Evolutionary conservation across 2,113 vertebrate genomes (phyloP).

Genomic region (Meleagris gallopavo): DNA sequence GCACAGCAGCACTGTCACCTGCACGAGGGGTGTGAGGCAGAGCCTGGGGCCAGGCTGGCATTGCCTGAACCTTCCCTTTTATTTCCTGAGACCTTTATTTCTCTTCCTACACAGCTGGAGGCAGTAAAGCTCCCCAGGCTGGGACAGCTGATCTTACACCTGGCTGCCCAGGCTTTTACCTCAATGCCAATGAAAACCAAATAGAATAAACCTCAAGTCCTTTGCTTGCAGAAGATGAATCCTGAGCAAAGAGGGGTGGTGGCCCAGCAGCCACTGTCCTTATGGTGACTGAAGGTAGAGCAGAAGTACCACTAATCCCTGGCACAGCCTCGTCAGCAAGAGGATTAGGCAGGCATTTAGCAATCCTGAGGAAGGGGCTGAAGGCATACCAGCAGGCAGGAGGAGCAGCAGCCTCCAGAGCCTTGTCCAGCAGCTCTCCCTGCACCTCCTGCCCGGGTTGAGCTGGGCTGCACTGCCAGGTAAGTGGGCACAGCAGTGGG

Average conservation of each 20-base stretch:
- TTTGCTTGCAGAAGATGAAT: neutral
- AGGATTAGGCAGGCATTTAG: constrained; percentile 31
- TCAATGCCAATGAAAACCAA: neutral
- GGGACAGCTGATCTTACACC: neutral
- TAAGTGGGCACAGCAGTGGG: neutral
- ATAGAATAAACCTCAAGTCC: too few species aligned
- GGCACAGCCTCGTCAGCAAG: neutral
- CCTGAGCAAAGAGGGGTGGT: neutral
- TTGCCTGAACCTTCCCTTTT: neutral
- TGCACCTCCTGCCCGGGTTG: neutral
- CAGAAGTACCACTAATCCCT: constrained; percentile 7
- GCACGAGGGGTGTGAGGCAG: rapidly evolving
- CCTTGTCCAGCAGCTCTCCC: too few species aligned
- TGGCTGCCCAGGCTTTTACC: neutral
- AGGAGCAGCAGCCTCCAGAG: neutral
- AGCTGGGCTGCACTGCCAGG: neutral
- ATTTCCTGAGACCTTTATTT: neutral
- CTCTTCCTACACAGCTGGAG: neutral
- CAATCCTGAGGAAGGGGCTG: neutral
- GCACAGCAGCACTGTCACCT: neutral
- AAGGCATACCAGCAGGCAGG: neutral
- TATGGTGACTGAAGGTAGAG: neutral
- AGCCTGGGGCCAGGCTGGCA: neutral
- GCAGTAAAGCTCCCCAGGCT: too few species aligned
- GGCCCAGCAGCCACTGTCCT: neutral